Evolutionary conservation across 2,113 vertebrate species (phyloP), one percentile per base, ranked within the genome.

Genomic region (Eupsittula cactorum): DNA sequence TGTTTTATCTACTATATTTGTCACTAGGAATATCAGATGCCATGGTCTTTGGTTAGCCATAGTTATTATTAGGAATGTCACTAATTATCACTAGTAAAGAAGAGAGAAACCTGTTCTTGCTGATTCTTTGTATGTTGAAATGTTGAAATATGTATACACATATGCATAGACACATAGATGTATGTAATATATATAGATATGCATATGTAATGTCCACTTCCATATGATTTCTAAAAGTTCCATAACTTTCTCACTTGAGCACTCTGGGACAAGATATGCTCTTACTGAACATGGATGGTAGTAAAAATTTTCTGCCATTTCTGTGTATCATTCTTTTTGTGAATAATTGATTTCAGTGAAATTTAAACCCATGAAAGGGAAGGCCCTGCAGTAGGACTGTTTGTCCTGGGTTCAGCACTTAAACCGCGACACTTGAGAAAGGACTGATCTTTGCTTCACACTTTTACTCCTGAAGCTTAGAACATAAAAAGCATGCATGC

Each of bases 221-320:
- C 12, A 21, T 13, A 29, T 13, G 6, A 31, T 52, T 59, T 71
- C 49, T 76, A 62, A 71, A 70, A 59, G 50, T 17, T 70, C 37
- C 41, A 24, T 68, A 76, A 62, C 29, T 64, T 60, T 73, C 46
- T 82, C 11, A 39, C n/a, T 75, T 59, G 49, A 88, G 62, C 49
- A 62, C 47, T 42, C 39, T 81, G 67, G 50, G n/a, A 59, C 44
- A 88, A 94, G 89, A 88, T 69, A 82, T 6, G 49, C 23, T 91
- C 31, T 88, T 69, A 55, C 46, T 74, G 47, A 64, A 47, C 39
- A 8, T 44, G 27, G 11, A 21, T 71, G 50, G 63, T 64, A 77
- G 39, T 59, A 70, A 86, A 92, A 74, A 59, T 57, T 60, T 90
- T 60, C 55, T 59, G 23, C 21, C 9, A 35, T 59, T 59, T 59